A percentile compares a stretch with the other conserved stretches of the same genome.
Conservation (phyloP, 1,140 invertebrate species). For the Drosophila auraria region DNA sequence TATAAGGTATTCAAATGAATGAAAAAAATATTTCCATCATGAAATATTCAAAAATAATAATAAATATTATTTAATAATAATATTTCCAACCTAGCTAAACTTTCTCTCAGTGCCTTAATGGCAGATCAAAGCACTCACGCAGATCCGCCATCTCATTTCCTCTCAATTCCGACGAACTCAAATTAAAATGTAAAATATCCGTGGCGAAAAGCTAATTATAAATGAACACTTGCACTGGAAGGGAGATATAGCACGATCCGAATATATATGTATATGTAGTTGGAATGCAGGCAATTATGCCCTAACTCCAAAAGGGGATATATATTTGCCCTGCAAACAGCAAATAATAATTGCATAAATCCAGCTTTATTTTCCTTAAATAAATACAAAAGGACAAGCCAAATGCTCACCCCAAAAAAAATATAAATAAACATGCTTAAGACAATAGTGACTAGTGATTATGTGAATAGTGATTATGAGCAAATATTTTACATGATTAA, state of each 20-base stretch:
- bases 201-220: conserved; percentile 50
- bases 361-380: not conserved
- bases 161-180: conserved; percentile 13
- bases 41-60: not conserved
- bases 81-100: no score
- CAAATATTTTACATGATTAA: conserved; percentile 12
- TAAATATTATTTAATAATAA: not conserved
- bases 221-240: conserved; percentile 12
- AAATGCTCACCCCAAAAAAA: not conserved
- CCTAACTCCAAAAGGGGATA: not conserved
- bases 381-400: not conserved
- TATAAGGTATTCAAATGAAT: no score
- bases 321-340: no score
- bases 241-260: conserved; percentile 1
- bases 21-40: no score
- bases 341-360: not conserved
- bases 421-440: not conserved
- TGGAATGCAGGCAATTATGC: not conserved
- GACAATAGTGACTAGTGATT: not conserved
- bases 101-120: conserved; percentile 3
- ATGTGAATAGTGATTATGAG: no score
- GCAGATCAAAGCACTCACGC: conserved; percentile 3
- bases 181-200: conserved; percentile 38
- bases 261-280: not conserved
- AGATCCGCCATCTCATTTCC: not conserved